phyloP scores from a whole-genome alignment of 2,888 invertebrate genomes.

The Formica aserva region DNA sequence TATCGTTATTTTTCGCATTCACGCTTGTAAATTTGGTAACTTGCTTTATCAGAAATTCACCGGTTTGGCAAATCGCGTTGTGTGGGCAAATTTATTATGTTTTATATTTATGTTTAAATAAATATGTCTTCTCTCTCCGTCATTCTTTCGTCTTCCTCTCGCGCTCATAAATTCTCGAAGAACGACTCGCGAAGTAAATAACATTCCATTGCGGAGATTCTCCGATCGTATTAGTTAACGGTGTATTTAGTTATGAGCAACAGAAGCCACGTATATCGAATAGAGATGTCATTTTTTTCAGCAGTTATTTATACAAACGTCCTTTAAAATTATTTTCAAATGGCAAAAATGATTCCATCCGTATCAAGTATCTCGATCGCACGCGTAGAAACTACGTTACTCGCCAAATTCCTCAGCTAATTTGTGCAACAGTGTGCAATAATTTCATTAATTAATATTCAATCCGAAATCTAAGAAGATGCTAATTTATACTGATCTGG shows the following conservation, averaged over 20 bases:
- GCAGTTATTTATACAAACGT: conserved; percentile 8
- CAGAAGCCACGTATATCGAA: neutral
- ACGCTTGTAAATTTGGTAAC: neutral
- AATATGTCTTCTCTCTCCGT: neutral
- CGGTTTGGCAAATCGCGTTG: neutral
- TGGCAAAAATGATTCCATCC: neutral
- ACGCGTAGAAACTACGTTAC: neutral
- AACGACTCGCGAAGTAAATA: neutral
- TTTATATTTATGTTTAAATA: neutral
- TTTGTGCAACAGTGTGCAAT: neutral
- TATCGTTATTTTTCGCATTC: neutral
- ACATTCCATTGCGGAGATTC: neutral
- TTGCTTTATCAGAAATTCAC: neutral
- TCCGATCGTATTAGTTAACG: conserved; percentile 18
- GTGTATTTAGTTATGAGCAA: conserved; percentile 18
- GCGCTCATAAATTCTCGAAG: neutral
- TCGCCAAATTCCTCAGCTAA: neutral
- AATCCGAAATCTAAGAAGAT: neutral
- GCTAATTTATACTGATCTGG: neutral
- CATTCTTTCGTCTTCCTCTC: neutral
- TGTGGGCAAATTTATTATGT: neutral
- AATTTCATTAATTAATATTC: neutral
- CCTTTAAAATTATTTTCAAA: neutral
- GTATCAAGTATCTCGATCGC: neutral
- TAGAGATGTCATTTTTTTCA: neutral